Evolutionary conservation across 2,888 invertebrate species (phyloP).

Genomic region (Liodrosophila aerea): DNA sequence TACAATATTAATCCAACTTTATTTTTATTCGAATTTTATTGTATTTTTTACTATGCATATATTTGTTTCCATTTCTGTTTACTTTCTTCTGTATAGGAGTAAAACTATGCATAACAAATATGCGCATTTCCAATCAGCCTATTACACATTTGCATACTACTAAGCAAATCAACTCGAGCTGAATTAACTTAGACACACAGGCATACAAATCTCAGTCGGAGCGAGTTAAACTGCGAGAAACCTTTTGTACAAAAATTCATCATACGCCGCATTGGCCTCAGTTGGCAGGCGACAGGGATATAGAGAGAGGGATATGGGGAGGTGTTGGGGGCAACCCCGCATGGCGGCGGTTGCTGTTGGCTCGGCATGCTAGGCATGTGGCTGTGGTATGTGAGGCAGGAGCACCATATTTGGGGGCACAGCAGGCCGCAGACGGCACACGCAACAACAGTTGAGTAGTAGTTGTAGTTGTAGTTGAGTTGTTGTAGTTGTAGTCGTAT

Average conservation of each 20-base stretch:
- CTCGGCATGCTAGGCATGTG: constrained; percentile 54
- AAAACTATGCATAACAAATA: too few relatives aligned
- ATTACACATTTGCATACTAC: constrained; percentile 4
- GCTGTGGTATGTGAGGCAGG: constrained; percentile 49
- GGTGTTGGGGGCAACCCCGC: constrained; percentile 10
- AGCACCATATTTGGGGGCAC: constrained; percentile 13
- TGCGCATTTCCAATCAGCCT: too few relatives aligned
- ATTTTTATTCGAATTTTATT: too few relatives aligned
- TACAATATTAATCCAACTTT: too few relatives aligned
- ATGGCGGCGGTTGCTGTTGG: constrained; percentile 31
- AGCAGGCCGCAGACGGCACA: constrained; percentile 39
- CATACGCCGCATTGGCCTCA: constrained; percentile 72
- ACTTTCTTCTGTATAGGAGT: too few relatives aligned
- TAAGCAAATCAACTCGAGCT: constrained; percentile 13
- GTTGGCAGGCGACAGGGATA: constrained; percentile 24
- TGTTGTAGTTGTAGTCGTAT: constrained; percentile 8
- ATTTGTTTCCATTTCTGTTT: too few relatives aligned
- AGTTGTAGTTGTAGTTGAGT: constrained; percentile 6
- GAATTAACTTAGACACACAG: constrained; percentile 20
- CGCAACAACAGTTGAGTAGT: constrained; percentile 32
- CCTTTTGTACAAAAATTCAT: constrained; percentile 58
- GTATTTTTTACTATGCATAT: too few relatives aligned
- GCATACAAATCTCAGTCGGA: constrained; percentile 33
- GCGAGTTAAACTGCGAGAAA: constrained; percentile 25
- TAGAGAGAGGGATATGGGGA: background rate